Evolutionary conservation across 2,113 vertebrate genomes (phyloP), one percentile per base, ranked within the genome.

Genomic region (Pavo muticus): DNA sequence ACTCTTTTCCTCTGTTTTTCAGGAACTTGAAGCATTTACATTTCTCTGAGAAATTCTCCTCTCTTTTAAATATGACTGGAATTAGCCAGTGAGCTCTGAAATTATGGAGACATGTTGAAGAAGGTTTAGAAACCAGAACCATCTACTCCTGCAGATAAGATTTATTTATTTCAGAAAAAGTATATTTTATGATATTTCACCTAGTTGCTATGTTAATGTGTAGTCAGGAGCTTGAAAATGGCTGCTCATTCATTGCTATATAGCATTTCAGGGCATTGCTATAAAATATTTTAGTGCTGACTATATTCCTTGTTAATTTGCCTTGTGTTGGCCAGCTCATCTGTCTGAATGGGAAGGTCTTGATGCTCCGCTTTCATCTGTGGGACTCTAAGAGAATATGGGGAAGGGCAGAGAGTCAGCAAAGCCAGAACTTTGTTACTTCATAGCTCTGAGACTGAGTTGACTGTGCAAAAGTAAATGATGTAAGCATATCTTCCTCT

Each of bases 111-210:
- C 67, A 39, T 2, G 1, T 40, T 12, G 59, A 10, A 83, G 25
- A 76, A 90, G 6, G 1, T 1, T 7, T 73, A 14, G 9, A 61
- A 85, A 73, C 12, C 6, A 1, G 7, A 70, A 59, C 0, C 0
- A 80, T 5, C 9, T 52, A n/a, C 9, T 60, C 21, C 63, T 19
- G 21, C 9, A 87, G 63, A 21, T 24, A 68, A 54, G 5, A 19
- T 14, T 78, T 6, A 50, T 81, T 87, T 75, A 60, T 14, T 82
- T 71, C 54, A 19, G 16, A 71, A 79, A 68, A 79, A 50, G 25
- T 39, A 27, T 11, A 3, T 47, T 72, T 79, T 61, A 29, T 42
- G 16, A 40, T 30, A 5, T 13, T 81, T 84, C 85, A 70, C 32
- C 12, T 83, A 61, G 65, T 48, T 76, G 11, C 7, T 44, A 3